phyloP scores from a whole-genome alignment of 1,140 invertebrate genomes.

The Achroia grisella region DNA sequence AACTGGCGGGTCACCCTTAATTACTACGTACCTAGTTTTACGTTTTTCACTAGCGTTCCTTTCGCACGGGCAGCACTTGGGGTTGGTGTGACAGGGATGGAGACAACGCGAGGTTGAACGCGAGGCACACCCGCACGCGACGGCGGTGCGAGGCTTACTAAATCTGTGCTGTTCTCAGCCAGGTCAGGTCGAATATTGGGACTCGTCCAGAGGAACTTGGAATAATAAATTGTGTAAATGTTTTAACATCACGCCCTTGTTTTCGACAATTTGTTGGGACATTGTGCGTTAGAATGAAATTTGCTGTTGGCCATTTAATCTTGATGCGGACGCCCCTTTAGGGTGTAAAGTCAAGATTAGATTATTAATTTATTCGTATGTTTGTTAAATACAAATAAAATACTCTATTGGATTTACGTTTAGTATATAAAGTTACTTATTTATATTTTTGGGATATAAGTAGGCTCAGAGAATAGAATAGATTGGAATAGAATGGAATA shows the following conservation, averaged over 20 bases:
- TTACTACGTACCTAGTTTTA: conserved; percentile 38
- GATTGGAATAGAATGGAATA: too few species aligned
- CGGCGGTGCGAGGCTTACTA: conserved; percentile 33
- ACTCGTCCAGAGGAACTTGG: conserved; percentile 10
- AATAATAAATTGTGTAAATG: conserved; percentile 21
- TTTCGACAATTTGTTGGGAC: conserved; percentile 17
- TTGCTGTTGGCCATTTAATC: conserved; percentile 10
- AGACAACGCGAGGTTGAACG: conserved; percentile 10
- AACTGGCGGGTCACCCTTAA: conserved; percentile 27
- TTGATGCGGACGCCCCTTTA: conserved; percentile 4
- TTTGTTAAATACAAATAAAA: too few species aligned
- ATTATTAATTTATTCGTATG: conserved; percentile 6
- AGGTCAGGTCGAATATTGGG: conserved; percentile 30
- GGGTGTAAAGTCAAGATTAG: not conserved
- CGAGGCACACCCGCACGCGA: conserved; percentile 19
- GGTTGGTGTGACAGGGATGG: conserved; percentile 41
- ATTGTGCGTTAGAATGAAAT: conserved; percentile 9
- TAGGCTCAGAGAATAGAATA: too few species aligned
- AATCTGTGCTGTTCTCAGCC: conserved; percentile 34
- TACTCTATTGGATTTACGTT: too few species aligned
- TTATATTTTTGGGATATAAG: too few species aligned
- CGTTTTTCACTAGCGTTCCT: conserved; percentile 33
- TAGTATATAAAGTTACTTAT: too few species aligned
- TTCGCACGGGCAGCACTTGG: conserved; percentile 35
- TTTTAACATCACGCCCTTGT: conserved; percentile 14